Evolutionary conservation across 1,140 invertebrate genomes (phyloP).

Genomic region (Penaeus chinensis): DNA sequence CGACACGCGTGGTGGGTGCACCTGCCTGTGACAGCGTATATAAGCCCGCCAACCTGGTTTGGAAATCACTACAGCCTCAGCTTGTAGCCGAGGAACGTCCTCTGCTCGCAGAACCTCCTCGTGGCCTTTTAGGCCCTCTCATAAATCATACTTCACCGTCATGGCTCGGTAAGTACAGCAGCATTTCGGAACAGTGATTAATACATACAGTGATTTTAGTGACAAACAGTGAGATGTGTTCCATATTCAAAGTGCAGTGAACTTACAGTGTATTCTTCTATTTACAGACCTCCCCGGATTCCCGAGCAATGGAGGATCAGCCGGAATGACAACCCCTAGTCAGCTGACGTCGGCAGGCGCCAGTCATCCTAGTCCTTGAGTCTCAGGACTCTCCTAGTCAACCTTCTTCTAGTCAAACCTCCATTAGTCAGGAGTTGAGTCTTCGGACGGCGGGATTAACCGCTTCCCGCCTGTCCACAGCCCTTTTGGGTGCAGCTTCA

Average conservation of each 20-base stretch:
- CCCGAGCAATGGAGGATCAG: slow-evolving; percentile 22
- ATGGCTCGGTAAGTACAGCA: slow-evolving; percentile 45
- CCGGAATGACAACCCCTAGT: slow-evolving; percentile 31
- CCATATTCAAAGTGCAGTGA: too few species aligned
- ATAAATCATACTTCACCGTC: background rate
- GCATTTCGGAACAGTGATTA: background rate
- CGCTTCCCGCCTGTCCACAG: slow-evolving; percentile 31
- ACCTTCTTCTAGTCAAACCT: slow-evolving; percentile 24
- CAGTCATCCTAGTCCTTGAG: slow-evolving; percentile 12
- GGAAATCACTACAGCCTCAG: slow-evolving; percentile 56
- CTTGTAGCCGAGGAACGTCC: slow-evolving; percentile 31
- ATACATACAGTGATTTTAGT: background rate
- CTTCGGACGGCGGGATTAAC: background rate
- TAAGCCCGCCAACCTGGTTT: slow-evolving; percentile 21
- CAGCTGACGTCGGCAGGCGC: slow-evolving; percentile 41
- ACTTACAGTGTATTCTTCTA: slow-evolving; percentile 13
- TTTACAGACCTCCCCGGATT: slow-evolving; percentile 31
- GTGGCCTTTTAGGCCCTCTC: background rate
- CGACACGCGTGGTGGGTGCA: slow-evolving; percentile 52
- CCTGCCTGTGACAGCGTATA: slow-evolving; percentile 48
- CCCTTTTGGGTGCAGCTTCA: slow-evolving; percentile 37
- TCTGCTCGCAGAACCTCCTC: background rate
- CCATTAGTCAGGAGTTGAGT: background rate
- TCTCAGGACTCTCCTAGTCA: background rate
- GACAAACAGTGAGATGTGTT: background rate